Evolutionary conservation across 2,888 invertebrate genomes (phyloP).

Genomic region (Iphiclides podalirius): DNA sequence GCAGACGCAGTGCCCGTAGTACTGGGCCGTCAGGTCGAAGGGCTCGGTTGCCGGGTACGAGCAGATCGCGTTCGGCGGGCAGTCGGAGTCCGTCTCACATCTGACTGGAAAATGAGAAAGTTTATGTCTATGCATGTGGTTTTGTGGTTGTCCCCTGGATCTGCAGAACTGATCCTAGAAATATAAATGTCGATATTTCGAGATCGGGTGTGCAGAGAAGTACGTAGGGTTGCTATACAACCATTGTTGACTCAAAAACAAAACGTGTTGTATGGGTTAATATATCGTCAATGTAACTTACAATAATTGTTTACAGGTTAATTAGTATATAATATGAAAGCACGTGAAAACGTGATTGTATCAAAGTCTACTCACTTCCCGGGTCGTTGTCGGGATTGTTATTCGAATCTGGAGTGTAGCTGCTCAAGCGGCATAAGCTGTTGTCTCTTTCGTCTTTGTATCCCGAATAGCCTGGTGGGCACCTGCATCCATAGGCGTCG

Average conservation of each 20-base stretch:
- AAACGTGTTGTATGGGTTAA: too few species aligned
- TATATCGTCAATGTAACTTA: too few species aligned
- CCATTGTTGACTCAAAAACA: too few species aligned
- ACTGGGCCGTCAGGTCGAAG: constrained; percentile 53
- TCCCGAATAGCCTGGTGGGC: constrained; percentile 57
- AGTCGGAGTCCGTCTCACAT: constrained; percentile 88
- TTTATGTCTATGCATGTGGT: background rate
- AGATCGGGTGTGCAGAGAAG: too few species aligned
- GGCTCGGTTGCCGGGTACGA: constrained; percentile 67
- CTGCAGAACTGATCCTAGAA: too few species aligned
- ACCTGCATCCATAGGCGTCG: constrained; percentile 46
- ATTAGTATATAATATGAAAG: too few species aligned
- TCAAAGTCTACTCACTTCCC: constrained; percentile 50
- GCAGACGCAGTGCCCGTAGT: constrained; percentile 83
- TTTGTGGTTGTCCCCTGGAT: too few species aligned
- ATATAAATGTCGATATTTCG: too few species aligned
- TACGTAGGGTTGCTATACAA: too few species aligned
- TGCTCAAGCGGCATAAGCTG: constrained; percentile 52
- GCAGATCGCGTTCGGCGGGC: constrained; percentile 91
- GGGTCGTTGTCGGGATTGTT: constrained; percentile 30
- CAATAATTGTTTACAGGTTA: too few species aligned
- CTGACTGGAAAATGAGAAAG: constrained; percentile 75
- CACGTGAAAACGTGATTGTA: too few species aligned
- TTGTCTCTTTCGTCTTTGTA: constrained; percentile 53
- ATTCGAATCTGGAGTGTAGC: constrained; percentile 29